A percentile compares a stretch with the other conserved stretches of the same genome.
Conservation (phyloP, 64 coral and sea anemone species). For the Stichodactyla mertensii region DNA sequence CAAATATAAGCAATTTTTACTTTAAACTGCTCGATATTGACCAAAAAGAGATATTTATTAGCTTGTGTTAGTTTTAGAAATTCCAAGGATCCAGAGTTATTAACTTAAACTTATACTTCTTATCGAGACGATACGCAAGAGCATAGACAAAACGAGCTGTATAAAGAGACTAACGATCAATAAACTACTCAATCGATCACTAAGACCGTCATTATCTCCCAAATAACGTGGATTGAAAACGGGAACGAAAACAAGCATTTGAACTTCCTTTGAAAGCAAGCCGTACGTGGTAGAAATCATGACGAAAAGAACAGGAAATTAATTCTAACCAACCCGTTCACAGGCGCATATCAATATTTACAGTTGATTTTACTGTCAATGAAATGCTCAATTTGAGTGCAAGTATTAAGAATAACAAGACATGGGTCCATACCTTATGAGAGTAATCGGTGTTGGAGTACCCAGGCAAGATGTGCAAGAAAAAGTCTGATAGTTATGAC, state of each 20-base stretch:
- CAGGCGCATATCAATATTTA: not conserved
- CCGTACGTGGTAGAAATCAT: not conserved
- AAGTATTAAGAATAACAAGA: not conserved
- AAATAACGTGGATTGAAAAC: not conserved
- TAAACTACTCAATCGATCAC: not conserved
- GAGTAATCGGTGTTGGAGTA: not conserved
- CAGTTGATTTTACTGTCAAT: not conserved
- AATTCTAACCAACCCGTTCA: not conserved
- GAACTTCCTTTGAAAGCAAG: not conserved
- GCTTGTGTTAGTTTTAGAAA: not conserved
- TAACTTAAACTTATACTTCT: not conserved
- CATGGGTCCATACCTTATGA: not conserved
- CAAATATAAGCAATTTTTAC: not conserved
- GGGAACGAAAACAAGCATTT: not conserved
- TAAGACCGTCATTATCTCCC: not conserved
- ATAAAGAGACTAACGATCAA: not conserved
- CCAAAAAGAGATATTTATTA: not conserved
- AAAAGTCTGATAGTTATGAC: not conserved
- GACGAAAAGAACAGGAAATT: slow-evolving; percentile 9
- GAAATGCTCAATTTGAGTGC: not conserved
- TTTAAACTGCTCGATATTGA: not conserved
- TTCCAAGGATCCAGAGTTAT: not conserved
- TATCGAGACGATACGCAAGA: not conserved
- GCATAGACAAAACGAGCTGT: too few species aligned
- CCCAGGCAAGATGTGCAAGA: not conserved